phyloP scores from a whole-genome alignment of 2,113 vertebrate species.

The Melanerpes aurifrons region DNA sequence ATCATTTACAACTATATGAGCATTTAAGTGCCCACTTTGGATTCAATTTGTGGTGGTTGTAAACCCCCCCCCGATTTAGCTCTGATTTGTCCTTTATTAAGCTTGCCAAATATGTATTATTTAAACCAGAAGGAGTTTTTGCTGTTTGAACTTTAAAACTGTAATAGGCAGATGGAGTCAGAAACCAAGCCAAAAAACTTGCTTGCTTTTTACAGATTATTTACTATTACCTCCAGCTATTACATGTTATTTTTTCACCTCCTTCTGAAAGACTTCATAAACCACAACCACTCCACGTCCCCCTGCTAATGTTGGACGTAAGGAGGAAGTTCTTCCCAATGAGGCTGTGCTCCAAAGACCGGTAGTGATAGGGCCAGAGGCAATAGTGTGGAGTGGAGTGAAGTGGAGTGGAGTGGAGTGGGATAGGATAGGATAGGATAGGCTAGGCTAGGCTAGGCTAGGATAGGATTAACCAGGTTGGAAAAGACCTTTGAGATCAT shows the following conservation, averaged over 20 bases:
- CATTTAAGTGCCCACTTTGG: conserved; percentile 82
- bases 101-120: conserved; percentile 75
- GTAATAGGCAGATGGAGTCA: conserved; percentile 45
- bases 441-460: no score
- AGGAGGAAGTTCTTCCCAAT: no score
- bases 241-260: conserved; percentile 19
- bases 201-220: conserved; percentile 50
- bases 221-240: conserved; percentile 40
- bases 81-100: conserved; percentile 80
- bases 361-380: no score
- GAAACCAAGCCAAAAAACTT: conserved; percentile 26
- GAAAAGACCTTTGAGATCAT: no score
- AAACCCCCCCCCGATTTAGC: conserved; percentile 82
- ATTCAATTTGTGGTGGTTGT: conserved; percentile 82
- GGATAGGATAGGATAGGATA: no score
- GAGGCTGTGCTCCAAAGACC: no score
- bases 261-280: conserved; percentile 44
- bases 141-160: conserved; percentile 68
- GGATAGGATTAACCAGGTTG: no score
- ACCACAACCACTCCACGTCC: neutral
- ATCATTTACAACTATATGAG: conserved; percentile 79
- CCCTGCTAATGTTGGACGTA: neutral
- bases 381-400: no score
- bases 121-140: conserved; percentile 78
- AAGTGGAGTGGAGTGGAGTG: no score